A percentile compares a stretch with the other conserved stretches of the same genome.
These are phyloP conservation scores for Dipus sagitta DNA, from an alignment of 2,797 vertebrate species.

Conservation along the genomic window DNA sequence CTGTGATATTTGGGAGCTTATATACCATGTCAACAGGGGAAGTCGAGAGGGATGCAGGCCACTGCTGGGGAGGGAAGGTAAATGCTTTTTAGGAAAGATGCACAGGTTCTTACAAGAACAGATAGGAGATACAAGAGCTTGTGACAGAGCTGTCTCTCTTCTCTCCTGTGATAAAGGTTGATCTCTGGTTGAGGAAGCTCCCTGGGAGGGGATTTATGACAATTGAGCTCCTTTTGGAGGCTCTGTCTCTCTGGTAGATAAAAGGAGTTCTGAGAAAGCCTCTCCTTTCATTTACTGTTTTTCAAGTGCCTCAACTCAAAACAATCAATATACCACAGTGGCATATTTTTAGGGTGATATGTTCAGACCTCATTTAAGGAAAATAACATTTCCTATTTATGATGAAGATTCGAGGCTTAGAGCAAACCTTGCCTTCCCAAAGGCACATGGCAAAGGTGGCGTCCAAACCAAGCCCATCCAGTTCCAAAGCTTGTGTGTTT, in stretches of 20 bases:
- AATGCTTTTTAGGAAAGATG: neutral
- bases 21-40: neutral
- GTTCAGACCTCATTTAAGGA: neutral
- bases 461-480: neutral
- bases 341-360: neutral
- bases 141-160: neutral
- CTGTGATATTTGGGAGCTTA: neutral
- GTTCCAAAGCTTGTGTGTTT: neutral
- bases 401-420: neutral
- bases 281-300: neutral
- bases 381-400: slow-evolving; percentile 37
- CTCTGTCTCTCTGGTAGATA: slow-evolving; percentile 2
- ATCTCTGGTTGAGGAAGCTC: slow-evolving; percentile 14
- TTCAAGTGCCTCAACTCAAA: slow-evolving; percentile 38
- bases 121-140: neutral
- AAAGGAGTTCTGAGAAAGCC: slow-evolving; percentile 22
- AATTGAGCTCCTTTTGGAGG: slow-evolving; percentile 34
- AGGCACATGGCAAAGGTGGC: neutral
- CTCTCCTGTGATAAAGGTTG: neutral
- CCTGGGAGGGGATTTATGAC: slow-evolving; percentile 30
- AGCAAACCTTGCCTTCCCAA: slow-evolving; percentile 8
- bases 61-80: neutral
- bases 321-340: neutral
- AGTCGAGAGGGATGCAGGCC: neutral
- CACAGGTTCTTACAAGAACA: neutral